Evolutionary conservation across 2,797 vertebrate species (phyloP), one percentile per base, ranked within the genome.

Genomic region (Brotula barbata): DNA sequence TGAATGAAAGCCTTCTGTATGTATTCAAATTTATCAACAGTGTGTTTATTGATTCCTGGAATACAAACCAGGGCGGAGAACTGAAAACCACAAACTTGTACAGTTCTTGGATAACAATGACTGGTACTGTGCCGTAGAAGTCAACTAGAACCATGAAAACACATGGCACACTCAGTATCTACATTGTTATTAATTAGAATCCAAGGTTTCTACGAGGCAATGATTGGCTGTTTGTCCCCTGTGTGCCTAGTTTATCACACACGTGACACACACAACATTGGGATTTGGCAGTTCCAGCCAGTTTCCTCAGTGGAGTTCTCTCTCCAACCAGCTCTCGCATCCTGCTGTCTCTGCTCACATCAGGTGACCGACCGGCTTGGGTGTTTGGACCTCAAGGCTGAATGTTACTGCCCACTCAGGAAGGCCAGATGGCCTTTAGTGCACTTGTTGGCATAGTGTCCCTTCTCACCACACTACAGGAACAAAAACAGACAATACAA

Each of bases 401-500:
- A 52, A 42, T 44, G 37, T 78, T 86, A 99, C 86, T 98, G 97
- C 81, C 97, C 97, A 60, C 95, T 99, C 85, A 99, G 91, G 89
- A 99, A 98, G 64, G 97, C 97, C 71, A 99, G 92, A 63, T 99
- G 97, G 78, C 97, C 96, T 91, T 99, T 99, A 68, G 94, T 97
- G 88, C 97, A 99, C 92, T 97, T 96, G 92, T 99, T 99, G 89
- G 97, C 97, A 44, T 99, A 99, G 85, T 99, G 97, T 78, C 97
- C 97, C 87, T 98, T 98, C 85, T 99, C 96, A 40, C 97, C 97
- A 81, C 97, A 99, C 96, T 99, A 45, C 37, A 64, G 68, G 77
- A 66, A 80, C 23, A 61, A 49, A 39, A 19, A 54, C 3, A 28
- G 5, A 50, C 14, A 48, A 15, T 63, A 16, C 37, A 15, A n/a